Conservation (phyloP, 2,888 invertebrate genomes). For the Aromia moschata region DNA sequence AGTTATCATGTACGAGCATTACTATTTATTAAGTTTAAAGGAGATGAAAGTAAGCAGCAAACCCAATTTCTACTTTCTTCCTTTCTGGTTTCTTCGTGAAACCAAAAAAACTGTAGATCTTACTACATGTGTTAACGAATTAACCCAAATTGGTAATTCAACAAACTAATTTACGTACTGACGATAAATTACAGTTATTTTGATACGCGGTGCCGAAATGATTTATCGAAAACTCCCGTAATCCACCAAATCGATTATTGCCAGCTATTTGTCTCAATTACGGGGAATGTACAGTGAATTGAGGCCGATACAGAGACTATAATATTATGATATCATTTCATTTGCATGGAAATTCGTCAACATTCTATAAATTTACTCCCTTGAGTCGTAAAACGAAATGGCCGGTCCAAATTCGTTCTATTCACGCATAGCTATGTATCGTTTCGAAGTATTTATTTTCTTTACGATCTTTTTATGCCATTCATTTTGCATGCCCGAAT, state of each 20-base stretch:
- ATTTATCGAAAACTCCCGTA: constrained; percentile 24
- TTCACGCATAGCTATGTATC: constrained; percentile 35
- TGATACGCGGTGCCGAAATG: constrained; percentile 24
- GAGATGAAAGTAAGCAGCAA: too few relatives aligned
- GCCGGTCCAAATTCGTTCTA: constrained; percentile 44
- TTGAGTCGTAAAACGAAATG: constrained; percentile 40
- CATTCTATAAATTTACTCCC: constrained; percentile 54
- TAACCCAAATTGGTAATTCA: constrained; percentile 7
- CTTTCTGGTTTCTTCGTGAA: too few relatives aligned
- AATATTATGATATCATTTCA: constrained; percentile 43
- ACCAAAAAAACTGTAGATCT: too few relatives aligned
- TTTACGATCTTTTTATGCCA: constrained; percentile 50
- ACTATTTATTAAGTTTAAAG: too few relatives aligned
- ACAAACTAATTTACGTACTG: constrained; percentile 10
- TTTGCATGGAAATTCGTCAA: constrained; percentile 57
- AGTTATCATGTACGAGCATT: too few relatives aligned
- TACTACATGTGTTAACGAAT: too few relatives aligned
- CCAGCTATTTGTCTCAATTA: constrained; percentile 30
- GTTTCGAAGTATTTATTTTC: constrained; percentile 49
- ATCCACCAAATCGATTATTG: constrained; percentile 24
- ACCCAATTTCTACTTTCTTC: too few relatives aligned
- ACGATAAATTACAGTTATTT: constrained; percentile 21
- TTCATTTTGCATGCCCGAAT: constrained; percentile 50
- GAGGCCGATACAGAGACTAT: constrained; percentile 30
- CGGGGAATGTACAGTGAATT: constrained; percentile 32